Evolutionary conservation across 1,140 invertebrate species (phyloP).

Genomic region (Brachionus paranguensis): DNA sequence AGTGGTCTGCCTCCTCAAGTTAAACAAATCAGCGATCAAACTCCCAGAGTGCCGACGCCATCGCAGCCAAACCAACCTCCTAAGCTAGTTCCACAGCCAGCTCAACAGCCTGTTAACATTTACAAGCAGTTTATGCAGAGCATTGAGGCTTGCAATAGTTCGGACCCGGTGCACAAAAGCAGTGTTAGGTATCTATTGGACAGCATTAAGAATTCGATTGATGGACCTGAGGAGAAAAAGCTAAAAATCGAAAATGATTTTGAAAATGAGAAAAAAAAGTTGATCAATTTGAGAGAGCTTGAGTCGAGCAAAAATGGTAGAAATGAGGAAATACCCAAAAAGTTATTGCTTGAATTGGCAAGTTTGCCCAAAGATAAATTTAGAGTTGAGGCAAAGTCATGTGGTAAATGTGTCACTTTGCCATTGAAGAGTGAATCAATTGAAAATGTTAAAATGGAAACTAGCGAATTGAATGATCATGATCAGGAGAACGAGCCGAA

Average conservation of each 20-base stretch:
- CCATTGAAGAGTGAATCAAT: not conserved
- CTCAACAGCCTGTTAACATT: not conserved
- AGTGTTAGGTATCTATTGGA: slow-evolving; percentile 36
- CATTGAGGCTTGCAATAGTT: slow-evolving; percentile 13
- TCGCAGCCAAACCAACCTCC: not conserved
- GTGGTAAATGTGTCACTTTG: not conserved
- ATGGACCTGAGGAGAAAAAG: not conserved
- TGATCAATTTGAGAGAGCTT: slow-evolving; percentile 8
- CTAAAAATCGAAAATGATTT: not conserved
- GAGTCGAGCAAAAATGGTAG: not conserved
- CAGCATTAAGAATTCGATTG: slow-evolving; percentile 28
- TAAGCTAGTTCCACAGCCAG: not conserved
- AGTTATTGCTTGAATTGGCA: not conserved
- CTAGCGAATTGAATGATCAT: not conserved
- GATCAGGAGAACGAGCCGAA: not conserved
- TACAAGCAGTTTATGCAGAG: not conserved
- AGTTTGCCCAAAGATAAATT: not conserved
- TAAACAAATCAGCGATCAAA: not conserved
- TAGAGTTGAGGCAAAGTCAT: not conserved
- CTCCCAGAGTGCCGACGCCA: not conserved
- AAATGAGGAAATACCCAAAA: not conserved
- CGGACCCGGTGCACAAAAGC: slow-evolving; percentile 28
- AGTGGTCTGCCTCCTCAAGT: not conserved
- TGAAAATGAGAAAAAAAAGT: not conserved
- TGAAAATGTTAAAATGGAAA: slow-evolving; percentile 16